Evolutionary conservation across 1,140 invertebrate species (phyloP), one percentile per base, ranked within the genome.

Genomic region (Heterodera carotae): DNA sequence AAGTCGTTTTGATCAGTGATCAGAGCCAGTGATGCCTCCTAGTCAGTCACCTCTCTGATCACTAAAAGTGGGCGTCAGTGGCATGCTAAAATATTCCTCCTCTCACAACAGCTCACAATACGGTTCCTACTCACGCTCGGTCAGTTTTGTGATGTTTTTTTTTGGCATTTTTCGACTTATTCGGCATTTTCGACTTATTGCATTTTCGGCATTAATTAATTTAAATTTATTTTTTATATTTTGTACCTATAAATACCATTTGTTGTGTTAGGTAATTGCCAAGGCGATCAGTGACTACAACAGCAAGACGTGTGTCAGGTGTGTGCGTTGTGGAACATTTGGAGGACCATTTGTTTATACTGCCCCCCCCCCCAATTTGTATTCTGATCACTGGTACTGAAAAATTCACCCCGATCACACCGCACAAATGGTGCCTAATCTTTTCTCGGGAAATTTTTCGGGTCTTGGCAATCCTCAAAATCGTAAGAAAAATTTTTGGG

Each of bases 231-330:
- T n/a, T n/a, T n/a, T n/a, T n/a, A n/a, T n/a, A n/a, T n/a, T n/a
- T n/a, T n/a, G n/a, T n/a, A n/a, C n/a, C n/a, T n/a, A n/a, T n/a
- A n/a, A n/a, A n/a, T n/a, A n/a, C n/a, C n/a, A n/a, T n/a, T n/a
- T n/a, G n/a, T 12, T 12, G 6, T 43, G 3, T 71, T n/a, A 34
- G 70, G 82, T 84, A 6, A 84, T 84, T 67, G 84, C 84, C n/a
- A 84, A 83, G 60, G 83, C 83, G 18, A 84, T 84, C 80, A 78
- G 82, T 59, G 83, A 68, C n/a, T 69, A 68, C 31, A 76, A 87
- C 67, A 73, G 71, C 56, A 87, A 87, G 56, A 88, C 85, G 18
- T 87, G 85, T 70, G 75, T 87, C 31, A 34, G 76, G 34, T 87
- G 86, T 39, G 85, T 86, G 33, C 1, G 15, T 68, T 68, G 12